Base-by-base conservation (phyloP, 2,888 invertebrate genomes). In the Clepsis dumicolana region DNA sequence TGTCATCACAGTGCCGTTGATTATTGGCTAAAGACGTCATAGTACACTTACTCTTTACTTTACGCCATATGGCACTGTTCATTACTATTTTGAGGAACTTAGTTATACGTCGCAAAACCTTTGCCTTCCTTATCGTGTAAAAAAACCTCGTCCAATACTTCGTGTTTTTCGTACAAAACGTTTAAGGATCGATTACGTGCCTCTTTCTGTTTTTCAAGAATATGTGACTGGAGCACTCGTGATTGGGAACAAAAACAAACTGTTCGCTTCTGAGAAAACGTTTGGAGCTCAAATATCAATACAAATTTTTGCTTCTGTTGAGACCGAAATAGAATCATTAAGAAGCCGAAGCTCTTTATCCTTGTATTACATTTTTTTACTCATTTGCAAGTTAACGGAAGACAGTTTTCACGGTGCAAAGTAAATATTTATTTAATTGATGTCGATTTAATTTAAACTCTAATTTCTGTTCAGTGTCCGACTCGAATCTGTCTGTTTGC, bases 191-290 rank as follows among this genome's bases (percentile, higher is more conserved):
- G 25, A 64, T 53, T 57, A 64, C 44, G 53, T 52, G 65, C 29
- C 25, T 50, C 57, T 27, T 71, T 71, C 64, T 64, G 38, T 61
- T 41, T 38, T 52, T 18, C 32, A 16, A 57, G 44, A 16, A 25
- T 35, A 18, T 44, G 44, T 44, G 41, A 16, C 29, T 18, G 29
- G 29, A 32, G 16, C 27, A 44, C 27, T 59, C 75, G 73, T 75
- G 75, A 71, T 71, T 54, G 65, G 68, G 65, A 74, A 59, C 75
- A 71, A 75, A n/a, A 75, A 74, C 73, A 74, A 73, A 66, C 50
- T n/a, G 50, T 38, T 32, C 68, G 35, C 16, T 72, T 73, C 73
- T 61, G 54, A 70, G 73, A 74, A 74, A 59, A 57, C 29, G 50
- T 25, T 29, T 53, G 24, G 48, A 56, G 32, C 50, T 56, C 44